Base-by-base conservation (phyloP, 92 coral and sea anemone genomes). In the Phenganax stokvisi region DNA sequence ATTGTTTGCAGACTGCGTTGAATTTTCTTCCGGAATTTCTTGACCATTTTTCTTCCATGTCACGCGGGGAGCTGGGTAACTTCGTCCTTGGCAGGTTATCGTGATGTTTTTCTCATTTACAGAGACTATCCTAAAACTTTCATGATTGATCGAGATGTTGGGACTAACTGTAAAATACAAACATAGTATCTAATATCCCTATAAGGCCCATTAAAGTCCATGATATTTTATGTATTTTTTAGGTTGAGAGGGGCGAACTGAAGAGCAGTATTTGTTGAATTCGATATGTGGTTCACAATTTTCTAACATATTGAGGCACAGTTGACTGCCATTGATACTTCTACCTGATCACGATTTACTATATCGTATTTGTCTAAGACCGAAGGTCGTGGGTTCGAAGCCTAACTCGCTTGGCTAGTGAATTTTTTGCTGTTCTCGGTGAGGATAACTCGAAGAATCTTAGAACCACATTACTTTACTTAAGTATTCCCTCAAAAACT, bases 61-160 rank as follows among this genome's bases (percentile, higher is more conserved):
- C 1, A 90, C 88, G 0, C 70, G 53, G 3, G 93, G 93, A 11
- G 72, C 71, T 15, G 96, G 96, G 57, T 86, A 66, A 30, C 96
- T 89, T 74, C 68, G 86, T 77, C 91, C 96, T 58, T 60, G 60
- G 84, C 96, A 90, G 54, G 71, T 78, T 15, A 91, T 75, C 3
- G 81, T 59, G 10, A 84, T 58, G 27, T 89, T 82, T 64, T 30
- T 54, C 13, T 85, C 85, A 10, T 72, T 76, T 72, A 61, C 70
- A 8, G 61, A 67, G 25, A 88, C 73, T 2, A 61, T 47, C 17
- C 9, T 63, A 10, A 62, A 0, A 10, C 54, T 29, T 0, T 11
- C 16, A 8, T 53, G 51, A 4, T 54, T 51, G 51, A 79, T 13
- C 8, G 56, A 79, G 6, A 79, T 11, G 37, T n/a, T 6, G 16